A percentile compares a stretch with the other conserved stretches of the same genome.
Conservation (phyloP, 2,113 vertebrate species). For the Cairina moschata region DNA sequence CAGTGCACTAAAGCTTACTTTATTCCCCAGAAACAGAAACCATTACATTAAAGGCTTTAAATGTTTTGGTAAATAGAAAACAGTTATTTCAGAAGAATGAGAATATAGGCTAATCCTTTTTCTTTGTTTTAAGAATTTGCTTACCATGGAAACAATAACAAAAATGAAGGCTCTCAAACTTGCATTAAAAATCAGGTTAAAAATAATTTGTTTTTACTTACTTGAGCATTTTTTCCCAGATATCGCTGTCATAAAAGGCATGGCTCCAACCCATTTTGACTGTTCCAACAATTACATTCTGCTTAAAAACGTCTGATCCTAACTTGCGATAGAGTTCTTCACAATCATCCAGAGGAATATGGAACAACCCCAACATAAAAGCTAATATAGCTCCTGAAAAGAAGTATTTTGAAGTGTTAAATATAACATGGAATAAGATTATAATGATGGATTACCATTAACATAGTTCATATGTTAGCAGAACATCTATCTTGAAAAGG, state of each 20-base stretch:
- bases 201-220: constrained; percentile 73
- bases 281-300: constrained; percentile 95
- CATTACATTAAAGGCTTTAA: constrained; percentile 30
- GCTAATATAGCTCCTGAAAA: constrained; percentile 92
- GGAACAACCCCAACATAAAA: constrained; percentile 95
- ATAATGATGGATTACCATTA: background rate
- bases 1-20: constrained; percentile 13
- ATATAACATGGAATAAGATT: background rate
- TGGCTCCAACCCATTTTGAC: constrained; percentile 99
- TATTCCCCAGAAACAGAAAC: constrained; percentile 17
- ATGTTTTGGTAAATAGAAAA: background rate
- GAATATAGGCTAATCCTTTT: background rate
- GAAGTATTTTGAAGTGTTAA: constrained; percentile 31
- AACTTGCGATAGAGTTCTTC: constrained; percentile 92
- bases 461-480: background rate
- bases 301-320: constrained; percentile 95
- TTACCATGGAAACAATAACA: background rate
- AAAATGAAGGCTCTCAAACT: background rate
- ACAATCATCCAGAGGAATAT: constrained; percentile 90
- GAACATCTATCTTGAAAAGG: background rate
- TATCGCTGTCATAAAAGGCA: constrained; percentile 94
- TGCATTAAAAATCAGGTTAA: too few species aligned
- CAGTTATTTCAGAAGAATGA: constrained; percentile 5
- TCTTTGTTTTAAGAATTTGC: background rate
- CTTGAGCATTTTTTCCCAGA: constrained; percentile 96